A percentile compares a stretch with the other conserved stretches of the same genome.
Evolutionary conservation across 2,888 invertebrate species (phyloP).

Genomic region (Microchrysa polita): DNA sequence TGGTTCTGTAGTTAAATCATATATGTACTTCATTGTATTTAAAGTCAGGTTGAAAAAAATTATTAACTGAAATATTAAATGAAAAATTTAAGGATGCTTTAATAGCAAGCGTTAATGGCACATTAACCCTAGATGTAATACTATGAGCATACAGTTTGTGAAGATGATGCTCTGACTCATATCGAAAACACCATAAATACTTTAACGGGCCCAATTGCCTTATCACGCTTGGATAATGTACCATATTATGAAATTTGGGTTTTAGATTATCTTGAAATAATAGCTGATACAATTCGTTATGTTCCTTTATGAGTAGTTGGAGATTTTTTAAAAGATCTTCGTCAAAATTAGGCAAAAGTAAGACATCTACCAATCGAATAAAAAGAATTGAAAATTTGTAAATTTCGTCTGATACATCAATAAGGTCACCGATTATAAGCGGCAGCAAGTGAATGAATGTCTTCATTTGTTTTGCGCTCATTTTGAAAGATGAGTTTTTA

Average conservation of each 20-base stretch:
- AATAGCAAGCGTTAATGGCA: too few species aligned
- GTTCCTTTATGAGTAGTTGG: neutral
- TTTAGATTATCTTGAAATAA: neutral
- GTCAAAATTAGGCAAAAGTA: too few species aligned
- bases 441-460: neutral
- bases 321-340: too few species aligned
- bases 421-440: neutral
- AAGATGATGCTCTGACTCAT: too few species aligned
- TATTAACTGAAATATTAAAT: too few species aligned
- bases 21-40: too few species aligned
- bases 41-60: too few species aligned
- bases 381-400: slow-evolving; percentile 24
- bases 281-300: neutral
- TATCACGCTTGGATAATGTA: slow-evolving; percentile 17
- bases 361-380: neutral
- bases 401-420: neutral
- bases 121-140: too few species aligned
- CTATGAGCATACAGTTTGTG: too few species aligned
- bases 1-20: too few species aligned
- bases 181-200: slow-evolving; percentile 17
- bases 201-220: slow-evolving; percentile 16
- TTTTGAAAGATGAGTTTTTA: neutral
- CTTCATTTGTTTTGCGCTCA: neutral
- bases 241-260: slow-evolving; percentile 21
- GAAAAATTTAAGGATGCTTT: too few species aligned